These are phyloP conservation scores for Stomatorhinus ivindoensis DNA, from an alignment of 2,113 vertebrate genomes.

Conservation along the genomic window DNA sequence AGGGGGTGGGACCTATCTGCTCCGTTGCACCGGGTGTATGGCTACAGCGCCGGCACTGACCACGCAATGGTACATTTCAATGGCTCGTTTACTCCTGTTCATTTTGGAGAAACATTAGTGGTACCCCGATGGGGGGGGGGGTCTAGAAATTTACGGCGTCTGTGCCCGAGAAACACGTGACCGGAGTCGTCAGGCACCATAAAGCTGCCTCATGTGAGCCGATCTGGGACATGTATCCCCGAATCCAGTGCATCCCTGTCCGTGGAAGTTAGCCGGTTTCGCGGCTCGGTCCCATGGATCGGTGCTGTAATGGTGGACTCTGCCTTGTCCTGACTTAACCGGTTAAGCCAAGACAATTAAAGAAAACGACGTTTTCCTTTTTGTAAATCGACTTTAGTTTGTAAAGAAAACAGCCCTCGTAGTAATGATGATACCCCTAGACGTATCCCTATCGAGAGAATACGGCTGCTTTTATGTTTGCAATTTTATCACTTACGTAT, in stretches of 20 bases:
- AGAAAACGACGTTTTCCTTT: not conserved
- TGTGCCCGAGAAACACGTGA: constrained; percentile 70
- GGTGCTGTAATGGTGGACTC: not conserved
- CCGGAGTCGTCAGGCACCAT: constrained; percentile 66
- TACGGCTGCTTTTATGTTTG: not conserved
- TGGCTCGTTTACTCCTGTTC: constrained; percentile 53
- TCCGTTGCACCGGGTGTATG: constrained; percentile 64
- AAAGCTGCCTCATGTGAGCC: constrained; percentile 60
- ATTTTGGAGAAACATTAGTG: constrained; percentile 47
- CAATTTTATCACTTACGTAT: not conserved
- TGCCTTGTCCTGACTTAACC: not conserved
- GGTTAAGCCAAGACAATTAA: not conserved
- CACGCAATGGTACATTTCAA: constrained; percentile 52
- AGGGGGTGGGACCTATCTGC: constrained; percentile 61
- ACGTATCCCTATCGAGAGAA: not conserved
- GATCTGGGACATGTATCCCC: constrained; percentile 46
- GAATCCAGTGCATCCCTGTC: not conserved
- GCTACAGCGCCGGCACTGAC: constrained; percentile 62
- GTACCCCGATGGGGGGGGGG: constrained; percentile 51
- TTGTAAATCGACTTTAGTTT: not conserved
- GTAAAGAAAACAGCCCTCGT: not conserved
- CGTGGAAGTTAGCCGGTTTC: not conserved
- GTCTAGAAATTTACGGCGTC: constrained; percentile 61
- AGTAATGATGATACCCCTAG: not conserved
- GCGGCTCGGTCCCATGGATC: not conserved